Evolutionary conservation across 2,797 vertebrate genomes (phyloP), one percentile per base, ranked within the genome.

Genomic region (Acanthis flammea): DNA sequence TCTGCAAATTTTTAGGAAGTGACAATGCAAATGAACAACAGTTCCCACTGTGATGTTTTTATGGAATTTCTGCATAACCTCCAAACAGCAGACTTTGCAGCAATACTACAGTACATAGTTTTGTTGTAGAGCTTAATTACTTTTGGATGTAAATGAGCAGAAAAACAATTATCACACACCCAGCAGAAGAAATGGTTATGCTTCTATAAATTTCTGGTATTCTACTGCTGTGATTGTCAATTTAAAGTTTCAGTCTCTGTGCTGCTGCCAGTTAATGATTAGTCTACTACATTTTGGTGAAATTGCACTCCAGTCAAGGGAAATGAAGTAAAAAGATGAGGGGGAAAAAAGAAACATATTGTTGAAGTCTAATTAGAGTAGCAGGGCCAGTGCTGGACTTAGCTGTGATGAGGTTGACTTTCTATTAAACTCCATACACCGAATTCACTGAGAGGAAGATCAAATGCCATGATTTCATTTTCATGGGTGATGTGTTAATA

Each of bases 1-100:
- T 92, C 94, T 91, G 91, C 79, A 92, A 90, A 88, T 85, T 96
- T 96, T 92, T 90, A 94, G 89, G 88, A 97, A 97, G 86, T 41
- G 53, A 77, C 71, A 94, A 90, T 13, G 24, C 67, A 79, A 86
- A 96, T 81, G 81, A 94, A 91, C 6, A 11, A 45, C 44, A 82
- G 24, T 83, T 93, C 80, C 63, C 50, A 57, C 47, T 4, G 8
- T 57, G 66, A 72, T 75, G 41, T 86, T 71, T 87, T 91, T 60
- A 86, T 74, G 61, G 83, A 80, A 83, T 76, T 63, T 90, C 79
- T 88, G 53, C 47, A 33, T 48, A 68, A 57, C 54, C 72, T 86
- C 39, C 31, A 77, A 86, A 39, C 7, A 47, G 13, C 24, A 68
- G 44, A 60, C 13, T 47, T 60, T 63, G 55, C 57, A 79, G 37